These are phyloP conservation scores for Struthidea cinerea DNA, from an alignment of 2,113 vertebrate genomes.

Conservation along the genomic window DNA sequence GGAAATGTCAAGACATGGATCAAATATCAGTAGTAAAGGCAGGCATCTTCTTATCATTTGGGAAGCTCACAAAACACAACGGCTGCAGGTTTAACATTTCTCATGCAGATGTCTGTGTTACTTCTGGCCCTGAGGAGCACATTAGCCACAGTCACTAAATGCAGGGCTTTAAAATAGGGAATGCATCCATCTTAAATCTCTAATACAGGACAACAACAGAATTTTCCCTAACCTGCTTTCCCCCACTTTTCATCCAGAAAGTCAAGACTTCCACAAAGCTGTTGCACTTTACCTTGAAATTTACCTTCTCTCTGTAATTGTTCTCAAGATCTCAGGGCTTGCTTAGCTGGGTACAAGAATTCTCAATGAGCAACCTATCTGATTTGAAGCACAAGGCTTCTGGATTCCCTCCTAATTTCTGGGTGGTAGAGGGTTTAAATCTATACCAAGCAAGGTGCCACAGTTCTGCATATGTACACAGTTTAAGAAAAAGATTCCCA, in stretches of 20 bases:
- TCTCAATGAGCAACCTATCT: neutral
- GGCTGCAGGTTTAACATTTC: neutral
- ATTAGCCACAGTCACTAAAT: neutral
- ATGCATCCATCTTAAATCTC: neutral
- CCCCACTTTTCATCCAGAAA: neutral
- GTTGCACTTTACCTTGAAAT: neutral
- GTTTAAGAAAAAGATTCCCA: neutral
- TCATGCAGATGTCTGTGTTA: neutral
- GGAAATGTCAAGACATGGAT: neutral
- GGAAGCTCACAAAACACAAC: neutral
- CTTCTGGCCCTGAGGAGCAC: neutral
- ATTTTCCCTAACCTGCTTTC: neutral
- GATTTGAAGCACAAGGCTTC: neutral
- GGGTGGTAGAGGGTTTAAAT: neutral
- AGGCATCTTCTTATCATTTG: neutral
- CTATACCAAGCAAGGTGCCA: neutral
- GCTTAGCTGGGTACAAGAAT: neutral
- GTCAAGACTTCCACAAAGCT: neutral
- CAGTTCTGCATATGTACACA: neutral
- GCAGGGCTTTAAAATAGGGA: neutral
- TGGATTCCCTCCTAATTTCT: neutral
- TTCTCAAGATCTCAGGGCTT: neutral
- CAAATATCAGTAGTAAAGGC: neutral
- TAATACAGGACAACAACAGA: neutral
- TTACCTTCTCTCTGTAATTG: neutral